Base-by-base conservation (phyloP, 2,113 vertebrate genomes). In the Myxocyprinus asiaticus region DNA sequence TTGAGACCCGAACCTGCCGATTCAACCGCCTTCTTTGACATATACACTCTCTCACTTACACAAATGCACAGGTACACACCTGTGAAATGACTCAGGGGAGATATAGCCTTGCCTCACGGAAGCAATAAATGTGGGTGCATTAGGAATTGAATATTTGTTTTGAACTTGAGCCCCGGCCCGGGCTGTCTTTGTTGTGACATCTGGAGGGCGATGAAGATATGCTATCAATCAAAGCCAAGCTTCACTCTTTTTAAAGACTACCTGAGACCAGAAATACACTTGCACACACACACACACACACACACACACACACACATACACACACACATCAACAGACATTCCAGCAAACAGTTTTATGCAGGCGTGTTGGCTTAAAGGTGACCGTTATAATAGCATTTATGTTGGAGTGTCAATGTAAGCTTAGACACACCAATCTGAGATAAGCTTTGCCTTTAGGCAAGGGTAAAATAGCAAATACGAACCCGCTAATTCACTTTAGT, bases 91-190 rank as follows among this genome's bases (percentile, higher is more conserved):
- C 61, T 68, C 84, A 15, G 10, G 62, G 47, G 76, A 74, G 68
- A 79, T 74, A 77, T 74, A 64, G 44, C 66, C 77, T 85, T 79
- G 67, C 63, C 65, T 77, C 70, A 79, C 51, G 22, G 65, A 59
- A 45, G 62, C 53, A 9, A 53, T 84, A 88, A 84, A 79, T 81
- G 67, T 81, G 68, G 83, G 82, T 72, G 76, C 69, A 71, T 81
- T 80, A 80, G 65, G 73, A 83, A 79, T 75, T 80, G 70, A 50
- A 51, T 81, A 82, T 88, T 85, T 84, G 67, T 86, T 81, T 75
- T 80, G 42, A 86, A 74, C 81, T 78, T 68, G 58, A 22, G 58
- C 17, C 67, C 64, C 70, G 55, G 67, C 72, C 65, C 7, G 66
- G 66, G 55, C 64, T 80, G 71, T 59, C 53, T 82, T 47, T 48